Evolutionary conservation across 2,888 invertebrate species (phyloP), one percentile per base, ranked within the genome.

Genomic region (Plebejus anna): DNA sequence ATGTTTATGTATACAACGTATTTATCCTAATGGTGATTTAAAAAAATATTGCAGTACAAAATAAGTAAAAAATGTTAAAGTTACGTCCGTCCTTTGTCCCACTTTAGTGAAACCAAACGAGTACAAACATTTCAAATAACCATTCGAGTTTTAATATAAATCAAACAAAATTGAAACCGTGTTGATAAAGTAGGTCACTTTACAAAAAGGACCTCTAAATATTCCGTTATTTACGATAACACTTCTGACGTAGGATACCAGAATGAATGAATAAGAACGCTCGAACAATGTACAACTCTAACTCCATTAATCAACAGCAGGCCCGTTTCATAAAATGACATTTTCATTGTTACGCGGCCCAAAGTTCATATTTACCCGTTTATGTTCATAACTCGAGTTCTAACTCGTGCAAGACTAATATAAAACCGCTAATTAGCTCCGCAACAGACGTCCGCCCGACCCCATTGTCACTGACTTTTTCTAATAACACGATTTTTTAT

Each of bases 281-380:
- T 86, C 85, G 83, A 88, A 84, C 83, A 86, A 80, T 83, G 81
- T 83, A 83, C 86, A 82, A 83, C 87, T 87, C 84, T 82, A 84
- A 86, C 85, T 87, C 85, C 91, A 92, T 92, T 91, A 91, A 92
- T 92, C 92, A 92, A 87, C 84, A 81, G 83, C 83, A 84, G 82
- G 88, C 88, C 90, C 89, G 88, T 90, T 90, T 91, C 90, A 90
- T 91, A 90, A 91, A 91, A 89, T 91, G 92, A 91, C 92, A 91
- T 89, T 90, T 91, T 91, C 91, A 91, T 92, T 92, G 92, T 92
- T 88, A 84, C 84, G 84, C 85, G 84, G 86, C 88, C 87, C 85
- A 84, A 90, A 90, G 86, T 90, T 90, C 85, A 85, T 87, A 89
- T 88, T 88, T 88, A 88, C 87, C 88, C 85, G 85, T 89, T 88